These are phyloP conservation scores for Peromyscus leucopus DNA, from an alignment of 2,113 vertebrate species.

Conservation along the genomic window DNA sequence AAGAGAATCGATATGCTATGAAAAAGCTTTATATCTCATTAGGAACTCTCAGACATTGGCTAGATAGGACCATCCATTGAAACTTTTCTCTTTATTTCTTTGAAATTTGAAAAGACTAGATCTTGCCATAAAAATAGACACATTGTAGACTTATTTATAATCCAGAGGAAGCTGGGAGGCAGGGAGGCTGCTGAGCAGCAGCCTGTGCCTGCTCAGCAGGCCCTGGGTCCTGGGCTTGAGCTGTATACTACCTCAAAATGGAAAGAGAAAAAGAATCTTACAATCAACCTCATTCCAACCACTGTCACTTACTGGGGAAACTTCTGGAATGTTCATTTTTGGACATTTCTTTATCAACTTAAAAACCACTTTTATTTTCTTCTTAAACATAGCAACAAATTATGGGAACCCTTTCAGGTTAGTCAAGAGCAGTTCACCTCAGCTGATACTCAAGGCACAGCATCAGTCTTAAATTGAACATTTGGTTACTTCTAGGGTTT, in stretches of 20 bases:
- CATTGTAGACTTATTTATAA: not conserved
- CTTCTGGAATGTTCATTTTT: not conserved
- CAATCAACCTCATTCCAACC: not conserved
- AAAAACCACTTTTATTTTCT: not conserved
- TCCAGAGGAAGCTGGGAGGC: not conserved
- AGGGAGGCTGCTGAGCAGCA: not conserved
- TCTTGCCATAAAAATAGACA: slow-evolving; percentile 14
- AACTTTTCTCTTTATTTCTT: slow-evolving; percentile 53
- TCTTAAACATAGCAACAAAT: slow-evolving; percentile 9
- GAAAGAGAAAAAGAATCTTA: not conserved
- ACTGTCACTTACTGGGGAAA: not conserved
- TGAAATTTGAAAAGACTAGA: slow-evolving; percentile 58
- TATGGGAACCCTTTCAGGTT: not conserved
- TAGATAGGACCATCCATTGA: slow-evolving; percentile 24
- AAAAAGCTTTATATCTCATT: slow-evolving; percentile 68
- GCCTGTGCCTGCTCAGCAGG: not conserved
- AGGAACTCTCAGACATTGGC: slow-evolving; percentile 37
- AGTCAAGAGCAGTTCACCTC: not conserved
- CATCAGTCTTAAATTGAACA: not conserved
- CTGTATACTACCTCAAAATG: not conserved
- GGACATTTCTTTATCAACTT: slow-evolving; percentile 29
- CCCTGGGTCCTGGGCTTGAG: not conserved
- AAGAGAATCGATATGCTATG: slow-evolving; percentile 68
- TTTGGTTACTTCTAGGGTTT: slow-evolving; percentile 11
- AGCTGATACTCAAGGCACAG: not conserved